Evolutionary conservation across 1,140 invertebrate genomes (phyloP), one percentile per base, ranked within the genome.

Genomic region (Mya arenaria): DNA sequence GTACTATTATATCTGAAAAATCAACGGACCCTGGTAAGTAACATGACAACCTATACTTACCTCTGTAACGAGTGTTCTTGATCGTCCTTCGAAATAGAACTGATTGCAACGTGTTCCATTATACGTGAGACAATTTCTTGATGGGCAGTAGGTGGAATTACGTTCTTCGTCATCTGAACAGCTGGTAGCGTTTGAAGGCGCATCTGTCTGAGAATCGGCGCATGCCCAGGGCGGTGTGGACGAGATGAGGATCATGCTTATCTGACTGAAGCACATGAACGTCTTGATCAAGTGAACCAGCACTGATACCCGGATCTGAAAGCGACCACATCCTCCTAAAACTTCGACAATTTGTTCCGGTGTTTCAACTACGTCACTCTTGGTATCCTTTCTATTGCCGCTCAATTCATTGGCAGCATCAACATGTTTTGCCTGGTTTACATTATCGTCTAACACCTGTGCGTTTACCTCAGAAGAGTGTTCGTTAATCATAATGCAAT

Each of bases 281-380:
- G 23, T 62, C 39, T 75, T 75, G 3, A 63, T 62, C 23, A 75
- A 1, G 58, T 75, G 72, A 1, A 62, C 55, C 4, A 63, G 36
- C 1, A 75, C 58, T 15, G 19, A 41, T 39, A 75, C 44, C 15
- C 72, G 55, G 23, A 75, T 39, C 56, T 75, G 72, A 25, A 36
- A 75, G 10, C 72, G 55, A 23, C 72, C 72, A 44, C 72, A 75
- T 28, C 72, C 72, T 30, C 72, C 72, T 28, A 75, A 23, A 15
- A 62, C 58, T 15, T 75, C 44, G n/a, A 75, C 63, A 4, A 75
- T 75, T 17, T 63, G 8, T 15, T 75, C 72, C 8, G 72, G 71
- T 28, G 36, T 73, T 28, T n/a, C n/a, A n/a, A n/a, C n/a, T n/a
- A n/a, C n/a, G n/a, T n/a, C n/a, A n/a, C n/a, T n/a, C n/a, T n/a